These are phyloP conservation scores for Zaprionus kolodkinae DNA, from an alignment of 1,140 invertebrate species.

Conservation along the genomic window DNA sequence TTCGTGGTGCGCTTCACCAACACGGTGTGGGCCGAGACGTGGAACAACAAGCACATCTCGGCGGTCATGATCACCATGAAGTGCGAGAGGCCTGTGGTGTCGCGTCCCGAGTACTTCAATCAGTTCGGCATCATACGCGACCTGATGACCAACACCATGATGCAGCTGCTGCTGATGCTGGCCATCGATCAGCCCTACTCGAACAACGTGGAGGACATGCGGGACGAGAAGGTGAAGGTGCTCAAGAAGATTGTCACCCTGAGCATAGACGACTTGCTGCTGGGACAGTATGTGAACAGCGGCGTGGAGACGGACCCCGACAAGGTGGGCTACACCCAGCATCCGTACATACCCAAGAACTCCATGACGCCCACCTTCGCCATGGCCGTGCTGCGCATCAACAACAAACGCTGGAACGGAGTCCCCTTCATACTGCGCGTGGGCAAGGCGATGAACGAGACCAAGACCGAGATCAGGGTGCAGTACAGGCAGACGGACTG, in stretches of 20 bases:
- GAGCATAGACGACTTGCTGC: slow-evolving; percentile 49
- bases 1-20: slow-evolving; percentile 61
- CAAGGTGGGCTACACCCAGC: slow-evolving; percentile 65
- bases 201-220: slow-evolving; percentile 54
- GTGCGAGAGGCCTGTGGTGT: slow-evolving; percentile 44
- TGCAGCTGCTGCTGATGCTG: slow-evolving; percentile 58
- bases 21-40: slow-evolving; percentile 57
- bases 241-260: slow-evolving; percentile 49
- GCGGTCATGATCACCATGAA: slow-evolving; percentile 69
- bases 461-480: slow-evolving; percentile 60
- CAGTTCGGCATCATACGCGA: slow-evolving; percentile 64
- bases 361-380: slow-evolving; percentile 67
- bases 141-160: slow-evolving; percentile 68
- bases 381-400: slow-evolving; percentile 46
- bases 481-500: slow-evolving; percentile 61
- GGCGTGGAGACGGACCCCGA: slow-evolving; percentile 46
- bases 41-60: slow-evolving; percentile 55
- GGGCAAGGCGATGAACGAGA: slow-evolving; percentile 63
- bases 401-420: slow-evolving; percentile 57
- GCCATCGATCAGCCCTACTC: slow-evolving; percentile 62
- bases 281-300: slow-evolving; percentile 67
- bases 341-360: slow-evolving; percentile 60
- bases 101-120: slow-evolving; percentile 58
- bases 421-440: slow-evolving; percentile 69
- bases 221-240: slow-evolving; percentile 50